Evolutionary conservation across 2,113 vertebrate genomes (phyloP).

Genomic region (Brachirus orientalis): DNA sequence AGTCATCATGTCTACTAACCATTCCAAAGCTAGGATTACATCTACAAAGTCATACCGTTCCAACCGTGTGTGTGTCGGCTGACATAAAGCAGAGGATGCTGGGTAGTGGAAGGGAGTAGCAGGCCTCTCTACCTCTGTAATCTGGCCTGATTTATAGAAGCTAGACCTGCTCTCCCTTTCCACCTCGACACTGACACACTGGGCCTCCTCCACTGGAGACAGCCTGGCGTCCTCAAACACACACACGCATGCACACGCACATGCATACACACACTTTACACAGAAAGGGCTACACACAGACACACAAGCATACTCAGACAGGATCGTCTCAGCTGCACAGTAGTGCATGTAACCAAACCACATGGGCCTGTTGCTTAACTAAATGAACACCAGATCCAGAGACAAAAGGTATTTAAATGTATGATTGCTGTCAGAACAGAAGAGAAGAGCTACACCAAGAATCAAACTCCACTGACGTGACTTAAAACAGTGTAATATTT

Average conservation of each 20-base stretch:
- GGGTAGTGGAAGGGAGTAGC: constrained; percentile 88
- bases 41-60: constrained; percentile 18
- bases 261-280: constrained; percentile 81
- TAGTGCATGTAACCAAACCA: constrained; percentile 63
- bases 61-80: constrained; percentile 73
- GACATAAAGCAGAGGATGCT: constrained; percentile 96
- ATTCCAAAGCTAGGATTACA: neutral
- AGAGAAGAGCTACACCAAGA: constrained; percentile 8
- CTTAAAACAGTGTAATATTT: neutral
- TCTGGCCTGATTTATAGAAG: constrained; percentile 98
- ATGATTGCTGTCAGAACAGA: constrained; percentile 38
- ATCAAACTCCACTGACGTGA: constrained; percentile 2
- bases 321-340: constrained; percentile 62
- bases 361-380: constrained; percentile 59
- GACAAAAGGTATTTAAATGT: constrained; percentile 42
- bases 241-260: constrained; percentile 81
- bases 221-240: constrained; percentile 92
- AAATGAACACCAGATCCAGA: constrained; percentile 66
- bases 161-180: constrained; percentile 80
- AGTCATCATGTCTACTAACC: constrained; percentile 1
- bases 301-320: constrained; percentile 44
- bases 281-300: constrained; percentile 59
- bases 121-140: constrained; percentile 89
- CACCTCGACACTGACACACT: constrained; percentile 69
- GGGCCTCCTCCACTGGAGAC: constrained; percentile 97